Base-by-base conservation (phyloP, 2,797 vertebrate species). In the Gallinago solitaria region DNA sequence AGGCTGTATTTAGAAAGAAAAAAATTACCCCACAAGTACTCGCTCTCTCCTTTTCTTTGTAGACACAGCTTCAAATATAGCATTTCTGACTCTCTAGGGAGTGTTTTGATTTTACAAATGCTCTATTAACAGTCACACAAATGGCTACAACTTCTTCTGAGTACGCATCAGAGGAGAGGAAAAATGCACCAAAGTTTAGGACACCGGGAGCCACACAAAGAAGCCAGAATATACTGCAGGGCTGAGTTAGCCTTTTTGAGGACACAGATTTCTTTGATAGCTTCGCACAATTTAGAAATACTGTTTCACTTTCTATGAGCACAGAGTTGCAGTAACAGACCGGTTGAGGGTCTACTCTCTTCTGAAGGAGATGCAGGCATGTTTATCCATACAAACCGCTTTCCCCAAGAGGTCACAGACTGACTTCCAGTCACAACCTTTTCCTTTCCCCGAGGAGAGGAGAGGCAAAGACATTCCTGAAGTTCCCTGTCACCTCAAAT, bases 1-100 rank as follows among this genome's bases (percentile, higher is more conserved):
- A 85, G 35, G 19, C 50, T 64, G 35, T 60, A 83, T 8, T 67
- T 41, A 20, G 35, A 92, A 11, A 71, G n/a, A 86, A 24, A 48
- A 90, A 81, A 90, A 85, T 68, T 64, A 83, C 47, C 53, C 51
- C 60, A 84, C n/a, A 91, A 70, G 47, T 67, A 41, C 23, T 50
- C 68, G 5, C 32, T 60, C 45, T 78, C 51, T 39, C 54, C 47
- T 83, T 50, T 68, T 70, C 27, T 37, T 71, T 61, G 59, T 50
- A 87, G 28, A 63, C 23, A 63, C 65, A 93, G 71, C 33, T 83
- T 87, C 90, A 94, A 93, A 96, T 91, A 94, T 8, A 89, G 94
- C 76, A 94, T 90, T 94, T 90, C 53, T 91, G 69, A 68, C 69
- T 92, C 79, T 65, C 37, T 9, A 68, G 57, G 56, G 73, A 87